Conservation (phyloP, 2,797 vertebrate genomes). For the Sebastes kiyomatsui region DNA sequence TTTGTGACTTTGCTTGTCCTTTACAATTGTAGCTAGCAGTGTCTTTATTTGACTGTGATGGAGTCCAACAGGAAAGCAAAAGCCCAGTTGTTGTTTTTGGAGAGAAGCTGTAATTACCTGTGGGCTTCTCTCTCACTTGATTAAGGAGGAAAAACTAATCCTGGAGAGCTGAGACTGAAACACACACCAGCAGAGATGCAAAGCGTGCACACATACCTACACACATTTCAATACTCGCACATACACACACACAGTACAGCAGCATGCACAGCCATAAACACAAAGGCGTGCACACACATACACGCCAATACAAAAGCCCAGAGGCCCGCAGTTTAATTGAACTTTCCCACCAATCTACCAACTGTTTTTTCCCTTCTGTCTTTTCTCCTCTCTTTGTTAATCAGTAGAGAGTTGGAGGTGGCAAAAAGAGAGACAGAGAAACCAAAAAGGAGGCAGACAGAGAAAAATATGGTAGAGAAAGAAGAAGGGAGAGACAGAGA, state of each 20-base stretch:
- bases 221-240: slow-evolving; percentile 21
- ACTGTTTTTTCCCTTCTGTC: slow-evolving; percentile 28
- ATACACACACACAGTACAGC: not conserved
- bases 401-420: slow-evolving; percentile 58
- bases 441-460: slow-evolving; percentile 19
- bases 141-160: slow-evolving; percentile 77
- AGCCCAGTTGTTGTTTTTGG: slow-evolving; percentile 60
- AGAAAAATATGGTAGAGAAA: slow-evolving; percentile 9
- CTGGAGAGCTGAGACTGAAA: slow-evolving; percentile 63
- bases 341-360: slow-evolving; percentile 72
- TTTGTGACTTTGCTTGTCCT: slow-evolving; percentile 38
- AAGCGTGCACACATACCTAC: slow-evolving; percentile 31
- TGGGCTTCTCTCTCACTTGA: slow-evolving; percentile 72
- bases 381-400: slow-evolving; percentile 45
- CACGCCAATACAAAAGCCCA: slow-evolving; percentile 59
- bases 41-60: slow-evolving; percentile 44
- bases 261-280: not conserved
- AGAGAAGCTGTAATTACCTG: slow-evolving; percentile 74
- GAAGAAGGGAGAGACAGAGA: not conserved
- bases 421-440: slow-evolving; percentile 18
- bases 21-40: slow-evolving; percentile 13
- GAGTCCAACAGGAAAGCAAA: slow-evolving; percentile 54
- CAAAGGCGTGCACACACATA: slow-evolving; percentile 6
- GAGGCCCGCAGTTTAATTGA: slow-evolving; percentile 73
- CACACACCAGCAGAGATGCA: slow-evolving; percentile 56